Evolutionary conservation across 2,888 invertebrate species (phyloP), one percentile per base, ranked within the genome.

Genomic region (Liopterus haemorrhoidalis): DNA sequence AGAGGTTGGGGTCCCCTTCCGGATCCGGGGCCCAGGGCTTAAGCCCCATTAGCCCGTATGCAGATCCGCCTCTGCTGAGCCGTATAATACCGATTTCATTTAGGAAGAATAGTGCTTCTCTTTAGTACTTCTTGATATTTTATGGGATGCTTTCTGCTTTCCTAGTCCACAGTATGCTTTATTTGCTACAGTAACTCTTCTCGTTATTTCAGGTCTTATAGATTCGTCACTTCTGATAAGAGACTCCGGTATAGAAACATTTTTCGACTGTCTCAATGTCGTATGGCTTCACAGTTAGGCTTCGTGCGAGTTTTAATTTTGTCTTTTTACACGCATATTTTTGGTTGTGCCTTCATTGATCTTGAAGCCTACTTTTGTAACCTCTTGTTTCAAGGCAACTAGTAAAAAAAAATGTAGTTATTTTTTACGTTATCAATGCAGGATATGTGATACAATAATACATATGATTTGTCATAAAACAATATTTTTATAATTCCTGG

Each of bases 151-250:
- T 30, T 16, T 15, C 14, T 30, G 30, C 11, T 15, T 15, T 15
- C 30, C 15, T 4, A 30, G 30, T 30, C 14, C 30, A 30, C 18
- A 4, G 11, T 30, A 30, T 30, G 30, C 14, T 30, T 18, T 30
- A 9, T 30, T 30, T 30, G 30, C 30, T 5, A 30, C 15, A 15
- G 18, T 30, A 16, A 30, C 18, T 30, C 30, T 11, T 9, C 30
- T 30, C 30, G 15, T 30, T 30, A 30, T 30, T 30, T 30, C 30
- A 30, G 30, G 30, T 15, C 15, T 30, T 30, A 30, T 11, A 30
- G 15, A 16, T 30, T 16, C 30, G 11, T 14, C 14, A 15, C 9
- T 30, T 30, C 15, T 30, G 14, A 30, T 16, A 16, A 30, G 30
- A 16, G 30, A 8, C 9, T 18, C 30, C 18, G 18, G 30, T n/a